Base-by-base conservation (phyloP, 2,888 invertebrate species). In the Eristalinus sepulchralis region DNA sequence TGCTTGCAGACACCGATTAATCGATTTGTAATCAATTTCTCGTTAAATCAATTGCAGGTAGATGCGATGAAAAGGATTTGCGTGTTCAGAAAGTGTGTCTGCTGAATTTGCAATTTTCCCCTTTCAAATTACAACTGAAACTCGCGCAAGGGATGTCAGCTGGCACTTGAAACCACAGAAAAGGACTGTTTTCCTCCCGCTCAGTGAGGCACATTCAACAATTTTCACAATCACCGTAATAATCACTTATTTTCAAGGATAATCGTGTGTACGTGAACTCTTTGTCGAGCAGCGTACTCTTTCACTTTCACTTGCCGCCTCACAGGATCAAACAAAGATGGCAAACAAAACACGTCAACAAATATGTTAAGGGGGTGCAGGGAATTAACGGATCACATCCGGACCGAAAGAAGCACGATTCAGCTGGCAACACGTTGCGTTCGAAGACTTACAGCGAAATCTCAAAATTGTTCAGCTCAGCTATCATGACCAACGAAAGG, bases 11-110 rank as follows among this genome's bases (percentile, higher is more conserved):
- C 31, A n/a, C 36, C 27, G 59, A 62, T 64, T 63, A 78, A 71
- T 79, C 67, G 60, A 80, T 73, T 73, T 1, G n/a, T 34, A 60
- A 79, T 79, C 79, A 79, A 79, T 72, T 80, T 73, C 33, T 59
- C 55, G 67, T 73, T 62, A 60, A 80, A 78, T 64, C 64, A 64
- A 64, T 31, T 66, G n/a, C 53, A 36, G 36, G 24, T n/a, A 13
- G 13, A 22, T 13, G 8, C 36, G 55, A 62, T 11, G 11, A 31
- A 5, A 31, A 33, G 24, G 9, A n/a, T 47, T 17, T n/a, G 17
- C 17, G 17, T 8, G 47, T 47, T n/a, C 47, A 47, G 17, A 8
- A 47, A 8, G 17, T 17, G 1, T 17, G 47, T 47, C n/a, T 5
- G 17, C 17, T 47, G 8, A 17, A 5, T 6, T 34, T 9, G 8